A percentile compares a stretch with the other conserved stretches of the same genome.
Evolutionary conservation across 1,140 invertebrate species (phyloP).

Genomic region (Coboldia fuscipes): DNA sequence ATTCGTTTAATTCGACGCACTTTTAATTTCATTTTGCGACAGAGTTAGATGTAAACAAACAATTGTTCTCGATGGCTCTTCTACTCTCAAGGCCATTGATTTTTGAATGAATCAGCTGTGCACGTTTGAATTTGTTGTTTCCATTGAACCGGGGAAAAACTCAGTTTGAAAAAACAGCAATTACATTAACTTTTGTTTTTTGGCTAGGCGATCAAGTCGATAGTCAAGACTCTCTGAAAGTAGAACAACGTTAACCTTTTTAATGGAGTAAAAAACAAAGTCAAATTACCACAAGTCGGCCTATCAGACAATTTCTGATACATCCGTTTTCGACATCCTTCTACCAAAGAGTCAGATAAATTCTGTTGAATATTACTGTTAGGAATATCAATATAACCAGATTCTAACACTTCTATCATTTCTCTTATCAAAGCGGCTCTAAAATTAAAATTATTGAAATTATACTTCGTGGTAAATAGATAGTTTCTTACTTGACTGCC

Average conservation of each 20-base stretch:
- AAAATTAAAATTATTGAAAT: conserved; percentile 10
- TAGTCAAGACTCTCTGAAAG: conserved; percentile 49
- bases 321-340: conserved; percentile 39
- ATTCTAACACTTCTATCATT: conserved; percentile 37
- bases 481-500: conserved; percentile 41
- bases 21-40: too few relatives aligned
- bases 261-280: neutral
- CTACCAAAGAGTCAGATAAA: conserved; percentile 37
- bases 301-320: conserved; percentile 54
- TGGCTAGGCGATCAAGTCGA: conserved; percentile 46
- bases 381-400: conserved; percentile 9
- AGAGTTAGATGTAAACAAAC: too few relatives aligned
- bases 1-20: too few relatives aligned
- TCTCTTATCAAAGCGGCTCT: conserved; percentile 51
- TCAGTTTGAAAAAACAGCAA: too few relatives aligned
- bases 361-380: conserved; percentile 9
- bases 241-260: conserved; percentile 8
- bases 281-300: conserved; percentile 43
- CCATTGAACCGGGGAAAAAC: too few relatives aligned
- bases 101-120: too few relatives aligned
- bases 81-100: too few relatives aligned
- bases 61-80: too few relatives aligned
- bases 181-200: too few relatives aligned
- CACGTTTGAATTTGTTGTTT: too few relatives aligned
- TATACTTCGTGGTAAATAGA: neutral